Conservation (phyloP, 2,797 vertebrate genomes). For the Oreortyx pictus region DNA sequence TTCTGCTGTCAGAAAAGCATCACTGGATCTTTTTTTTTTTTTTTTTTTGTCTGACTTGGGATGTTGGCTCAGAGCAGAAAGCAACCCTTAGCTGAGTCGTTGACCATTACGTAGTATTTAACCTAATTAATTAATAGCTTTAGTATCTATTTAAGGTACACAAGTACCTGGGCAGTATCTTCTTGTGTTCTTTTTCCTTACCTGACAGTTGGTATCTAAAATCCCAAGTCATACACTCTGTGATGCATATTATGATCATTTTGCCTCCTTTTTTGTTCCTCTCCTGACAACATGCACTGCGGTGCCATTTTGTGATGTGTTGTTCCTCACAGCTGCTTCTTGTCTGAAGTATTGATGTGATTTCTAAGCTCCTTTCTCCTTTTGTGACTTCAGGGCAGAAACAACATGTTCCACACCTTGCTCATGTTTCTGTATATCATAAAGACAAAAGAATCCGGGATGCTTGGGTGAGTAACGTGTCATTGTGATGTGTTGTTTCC, state of each 20-base stretch:
- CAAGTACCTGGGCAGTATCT: neutral
- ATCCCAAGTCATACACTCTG: too few relatives aligned
- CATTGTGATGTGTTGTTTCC: fast-evolving
- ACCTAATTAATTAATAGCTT: neutral
- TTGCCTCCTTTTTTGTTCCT: neutral
- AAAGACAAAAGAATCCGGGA: conserved; percentile 96
- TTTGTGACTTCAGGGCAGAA: conserved; percentile 87
- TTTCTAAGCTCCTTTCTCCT: neutral
- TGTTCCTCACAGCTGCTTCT: fast-evolving
- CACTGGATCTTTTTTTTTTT: neutral
- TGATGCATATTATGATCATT: fast-evolving
- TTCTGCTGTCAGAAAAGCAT: neutral
- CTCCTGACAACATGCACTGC: fast-evolving
- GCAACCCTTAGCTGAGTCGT: neutral
- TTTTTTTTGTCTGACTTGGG: neutral
- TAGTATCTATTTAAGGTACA: neutral
- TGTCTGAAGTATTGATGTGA: neutral
- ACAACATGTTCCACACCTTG: conserved; percentile 97
- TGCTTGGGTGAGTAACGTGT: conserved; percentile 90
- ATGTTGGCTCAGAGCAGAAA: fast-evolving
- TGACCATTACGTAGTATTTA: fast-evolving
- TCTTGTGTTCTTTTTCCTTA: neutral
- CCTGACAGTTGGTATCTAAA: neutral
- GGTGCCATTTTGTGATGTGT: fast-evolving
- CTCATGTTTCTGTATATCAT: conserved; percentile 98